Evolutionary conservation across 1,140 invertebrate genomes (phyloP).

Genomic region (Probaryconus sp.): DNA sequence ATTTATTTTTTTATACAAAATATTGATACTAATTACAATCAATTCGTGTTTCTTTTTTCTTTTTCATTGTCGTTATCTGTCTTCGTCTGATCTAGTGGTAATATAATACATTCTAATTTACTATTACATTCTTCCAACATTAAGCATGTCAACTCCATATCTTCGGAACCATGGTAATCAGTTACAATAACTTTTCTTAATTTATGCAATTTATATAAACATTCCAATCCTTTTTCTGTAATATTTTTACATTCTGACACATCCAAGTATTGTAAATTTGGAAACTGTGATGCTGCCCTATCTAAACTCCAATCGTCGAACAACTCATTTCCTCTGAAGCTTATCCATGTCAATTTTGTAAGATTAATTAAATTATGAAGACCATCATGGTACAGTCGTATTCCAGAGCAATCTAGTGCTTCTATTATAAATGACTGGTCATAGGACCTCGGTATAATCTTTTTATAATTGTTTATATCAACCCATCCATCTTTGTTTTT

Average conservation of each 20-base stretch:
- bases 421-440: conserved; percentile 80
- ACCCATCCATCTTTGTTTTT: conserved; percentile 80
- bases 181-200: conserved; percentile 80
- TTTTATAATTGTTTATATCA: conserved; percentile 76
- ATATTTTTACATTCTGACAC: conserved; percentile 83
- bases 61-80: conserved; percentile 5
- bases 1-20: too few relatives aligned
- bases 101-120: conserved; percentile 63
- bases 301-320: conserved; percentile 90
- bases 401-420: conserved; percentile 83
- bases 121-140: conserved; percentile 79
- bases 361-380: conserved; percentile 83
- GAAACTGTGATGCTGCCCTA: conserved; percentile 80
- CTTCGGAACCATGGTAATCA: conserved; percentile 59
- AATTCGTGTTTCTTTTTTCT: neutral
- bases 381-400: conserved; percentile 84
- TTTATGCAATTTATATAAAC: conserved; percentile 80
- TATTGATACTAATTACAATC: neutral
- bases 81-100: conserved; percentile 22
- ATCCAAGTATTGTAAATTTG: conserved; percentile 85
- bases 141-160: conserved; percentile 80
- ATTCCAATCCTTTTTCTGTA: conserved; percentile 82
- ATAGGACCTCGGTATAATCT: conserved; percentile 80
- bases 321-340: conserved; percentile 80
- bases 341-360: conserved; percentile 81